Percentiles rank a stretch among this genome's conserved stretches.
These are phyloP conservation scores for Erpornis zantholeuca DNA, from an alignment of 2,113 vertebrate species.

Conservation along the genomic window DNA sequence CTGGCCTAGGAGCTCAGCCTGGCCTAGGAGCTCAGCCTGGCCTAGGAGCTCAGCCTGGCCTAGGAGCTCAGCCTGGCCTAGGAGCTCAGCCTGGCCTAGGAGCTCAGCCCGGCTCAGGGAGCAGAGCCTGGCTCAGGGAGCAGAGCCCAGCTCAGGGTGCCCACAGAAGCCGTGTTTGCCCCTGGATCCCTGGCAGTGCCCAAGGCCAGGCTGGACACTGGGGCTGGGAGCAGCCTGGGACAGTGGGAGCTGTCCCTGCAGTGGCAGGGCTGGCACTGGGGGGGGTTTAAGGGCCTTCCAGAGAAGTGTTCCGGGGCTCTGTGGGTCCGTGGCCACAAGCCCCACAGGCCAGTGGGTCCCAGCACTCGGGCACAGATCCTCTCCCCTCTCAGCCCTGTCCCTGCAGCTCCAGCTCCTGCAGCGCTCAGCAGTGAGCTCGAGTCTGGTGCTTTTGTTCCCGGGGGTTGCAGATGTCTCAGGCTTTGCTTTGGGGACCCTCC, in stretches of 20 bases:
- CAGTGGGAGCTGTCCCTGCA: neutral
- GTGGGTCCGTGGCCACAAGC: fast-evolving
- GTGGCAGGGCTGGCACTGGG: neutral
- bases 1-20: too few relatives aligned
- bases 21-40: too few relatives aligned
- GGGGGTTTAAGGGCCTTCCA: fast-evolving
- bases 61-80: too few relatives aligned
- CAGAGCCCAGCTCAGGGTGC: too few relatives aligned
- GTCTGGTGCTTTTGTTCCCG: fast-evolving
- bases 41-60: too few relatives aligned
- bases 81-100: too few relatives aligned
- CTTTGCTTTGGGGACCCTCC: neutral
- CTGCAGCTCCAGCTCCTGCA: neutral
- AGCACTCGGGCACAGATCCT: neutral
- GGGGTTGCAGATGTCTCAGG: neutral
- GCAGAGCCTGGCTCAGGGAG: too few relatives aligned
- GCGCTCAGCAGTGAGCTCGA: fast-evolving
- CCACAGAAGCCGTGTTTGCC: too few relatives aligned
- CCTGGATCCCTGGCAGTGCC: too few relatives aligned
- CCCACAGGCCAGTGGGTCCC: neutral
- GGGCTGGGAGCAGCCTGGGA: too few relatives aligned
- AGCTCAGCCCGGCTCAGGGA: too few relatives aligned
- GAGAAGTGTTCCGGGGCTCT: fast-evolving
- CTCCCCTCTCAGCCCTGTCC: neutral
- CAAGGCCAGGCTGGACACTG: too few relatives aligned